These are phyloP conservation scores for Sebastes taczanowskii DNA, from an alignment of 2,797 vertebrate species.

Conservation along the genomic window DNA sequence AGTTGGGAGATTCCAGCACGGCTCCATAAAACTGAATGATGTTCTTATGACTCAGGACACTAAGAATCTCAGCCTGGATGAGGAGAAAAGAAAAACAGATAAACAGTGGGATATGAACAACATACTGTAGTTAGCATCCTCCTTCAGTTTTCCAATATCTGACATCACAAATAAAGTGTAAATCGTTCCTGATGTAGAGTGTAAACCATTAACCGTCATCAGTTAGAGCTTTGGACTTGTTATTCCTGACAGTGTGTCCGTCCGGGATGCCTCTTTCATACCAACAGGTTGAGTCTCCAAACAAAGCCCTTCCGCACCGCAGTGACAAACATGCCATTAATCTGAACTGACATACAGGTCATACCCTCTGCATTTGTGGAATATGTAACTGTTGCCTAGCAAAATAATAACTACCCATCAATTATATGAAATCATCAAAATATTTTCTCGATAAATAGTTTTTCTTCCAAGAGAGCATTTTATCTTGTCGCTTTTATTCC, in stretches of 20 bases:
- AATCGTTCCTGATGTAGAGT: background rate
- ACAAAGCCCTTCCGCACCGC: slow-evolving; percentile 44
- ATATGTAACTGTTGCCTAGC: slow-evolving; percentile 43
- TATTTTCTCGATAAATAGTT: background rate
- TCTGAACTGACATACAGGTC: slow-evolving; percentile 39
- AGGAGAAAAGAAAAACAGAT: slow-evolving; percentile 29
- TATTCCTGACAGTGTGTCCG: background rate
- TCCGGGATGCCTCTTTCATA: slow-evolving; percentile 16
- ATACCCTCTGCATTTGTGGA: slow-evolving; percentile 39
- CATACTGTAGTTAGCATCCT: background rate
- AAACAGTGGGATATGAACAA: slow-evolving; percentile 26
- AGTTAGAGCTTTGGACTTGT: background rate
- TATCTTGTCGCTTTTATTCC: background rate
- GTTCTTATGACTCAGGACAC: slow-evolving; percentile 98
- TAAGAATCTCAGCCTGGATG: slow-evolving; percentile 95
- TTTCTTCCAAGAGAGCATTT: background rate
- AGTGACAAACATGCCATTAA: slow-evolving; percentile 57
- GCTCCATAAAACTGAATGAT: slow-evolving; percentile 99
- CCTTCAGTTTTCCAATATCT: background rate
- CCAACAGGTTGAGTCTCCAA: slow-evolving; percentile 27
- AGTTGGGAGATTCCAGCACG: slow-evolving; percentile 96
- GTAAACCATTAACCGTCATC: background rate
- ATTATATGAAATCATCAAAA: background rate
- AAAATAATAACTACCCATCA: slow-evolving; percentile 19
- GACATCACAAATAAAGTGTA: background rate